Evolutionary conservation across 2,888 invertebrate species (phyloP).

Genomic region (Phlogophora meticulosa): DNA sequence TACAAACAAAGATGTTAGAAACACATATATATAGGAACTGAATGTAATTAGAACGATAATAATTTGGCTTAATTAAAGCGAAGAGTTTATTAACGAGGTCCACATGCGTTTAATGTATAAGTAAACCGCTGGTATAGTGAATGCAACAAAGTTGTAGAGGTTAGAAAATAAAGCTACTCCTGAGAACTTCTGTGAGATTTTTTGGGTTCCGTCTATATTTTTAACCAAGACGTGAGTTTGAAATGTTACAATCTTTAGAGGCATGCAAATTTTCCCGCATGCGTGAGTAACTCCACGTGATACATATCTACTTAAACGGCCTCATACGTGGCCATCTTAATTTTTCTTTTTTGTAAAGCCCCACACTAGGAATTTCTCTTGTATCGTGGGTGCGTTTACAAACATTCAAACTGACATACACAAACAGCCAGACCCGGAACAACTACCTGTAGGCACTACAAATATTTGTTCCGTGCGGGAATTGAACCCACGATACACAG

Average conservation of each 20-base stretch:
- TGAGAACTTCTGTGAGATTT: background rate
- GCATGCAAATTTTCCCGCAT: background rate
- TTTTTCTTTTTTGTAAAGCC: too few relatives aligned
- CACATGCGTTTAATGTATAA: conserved; percentile 48
- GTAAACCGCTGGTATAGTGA: conserved; percentile 22
- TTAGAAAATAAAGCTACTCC: conserved; percentile 5
- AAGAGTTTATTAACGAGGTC: conserved; percentile 34
- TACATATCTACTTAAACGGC: too few relatives aligned
- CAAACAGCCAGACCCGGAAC: too few relatives aligned
- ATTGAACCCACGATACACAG: too few relatives aligned
- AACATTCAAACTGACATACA: too few relatives aligned
- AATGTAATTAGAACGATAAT: conserved; percentile 46
- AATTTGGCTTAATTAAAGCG: conserved; percentile 43
- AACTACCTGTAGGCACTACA: too few relatives aligned
- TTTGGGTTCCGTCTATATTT: background rate
- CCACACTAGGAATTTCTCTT: too few relatives aligned
- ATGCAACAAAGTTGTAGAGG: background rate
- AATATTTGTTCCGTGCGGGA: too few relatives aligned
- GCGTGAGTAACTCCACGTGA: too few relatives aligned
- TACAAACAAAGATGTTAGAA: conserved; percentile 15
- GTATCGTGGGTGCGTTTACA: too few relatives aligned
- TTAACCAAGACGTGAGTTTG: background rate
- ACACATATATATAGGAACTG: conserved; percentile 22
- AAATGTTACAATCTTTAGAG: background rate
- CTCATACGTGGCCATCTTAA: too few relatives aligned